phyloP scores from a whole-genome alignment of 2,113 vertebrate species.

The Bujurquina vittata region DNA sequence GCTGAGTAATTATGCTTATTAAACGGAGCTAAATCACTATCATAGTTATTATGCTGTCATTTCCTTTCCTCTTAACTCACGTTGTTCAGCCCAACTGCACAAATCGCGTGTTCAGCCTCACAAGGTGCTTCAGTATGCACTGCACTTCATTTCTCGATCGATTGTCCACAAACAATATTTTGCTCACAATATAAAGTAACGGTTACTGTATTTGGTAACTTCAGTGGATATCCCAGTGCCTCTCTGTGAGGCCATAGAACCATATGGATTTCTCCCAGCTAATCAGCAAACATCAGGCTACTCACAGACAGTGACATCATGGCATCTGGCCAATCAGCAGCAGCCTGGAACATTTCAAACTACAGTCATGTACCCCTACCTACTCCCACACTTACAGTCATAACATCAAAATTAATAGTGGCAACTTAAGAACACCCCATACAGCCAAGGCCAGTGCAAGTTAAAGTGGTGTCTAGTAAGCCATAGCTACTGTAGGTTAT shows the following conservation, averaged over 20 bases:
- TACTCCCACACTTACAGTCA: too few species aligned
- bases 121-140: neutral
- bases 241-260: accelerated
- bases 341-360: neutral
- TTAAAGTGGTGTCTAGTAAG: too few species aligned
- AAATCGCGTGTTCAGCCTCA: neutral
- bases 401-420: too few species aligned
- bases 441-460: too few species aligned
- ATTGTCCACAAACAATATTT: too few species aligned
- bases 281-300: neutral
- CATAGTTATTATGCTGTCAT: neutral
- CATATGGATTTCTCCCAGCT: neutral
- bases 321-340: neutral
- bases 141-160: too few species aligned
- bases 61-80: neutral
- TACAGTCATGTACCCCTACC: neutral
- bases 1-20: neutral
- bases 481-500: too few species aligned
- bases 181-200: neutral
- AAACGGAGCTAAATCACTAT: neutral
- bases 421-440: too few species aligned
- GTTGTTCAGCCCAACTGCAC: neutral
- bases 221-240: too few species aligned
- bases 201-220: too few species aligned
- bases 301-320: neutral